These are phyloP conservation scores for Acanthopagrus latus DNA, from an alignment of 2,797 vertebrate species.

Conservation along the genomic window DNA sequence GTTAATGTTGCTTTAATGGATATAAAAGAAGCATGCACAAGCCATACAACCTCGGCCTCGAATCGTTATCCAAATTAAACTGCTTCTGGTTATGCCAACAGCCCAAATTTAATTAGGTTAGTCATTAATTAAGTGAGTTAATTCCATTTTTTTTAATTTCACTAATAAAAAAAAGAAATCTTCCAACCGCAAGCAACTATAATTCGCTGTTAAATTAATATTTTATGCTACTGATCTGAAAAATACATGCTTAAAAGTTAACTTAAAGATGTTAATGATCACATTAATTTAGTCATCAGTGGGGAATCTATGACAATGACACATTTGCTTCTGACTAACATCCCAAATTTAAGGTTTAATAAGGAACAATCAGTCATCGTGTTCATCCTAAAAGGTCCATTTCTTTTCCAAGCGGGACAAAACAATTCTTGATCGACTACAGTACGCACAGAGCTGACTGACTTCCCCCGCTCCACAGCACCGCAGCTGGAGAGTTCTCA, in stretches of 20 bases:
- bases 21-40: slow-evolving; percentile 80
- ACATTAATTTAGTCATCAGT: slow-evolving; percentile 50
- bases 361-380: slow-evolving; percentile 62
- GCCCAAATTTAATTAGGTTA: slow-evolving; percentile 46
- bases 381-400: slow-evolving; percentile 77
- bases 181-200: slow-evolving; percentile 86
- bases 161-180: slow-evolving; percentile 61
- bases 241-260: slow-evolving; percentile 86
- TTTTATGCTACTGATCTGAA: slow-evolving; percentile 72
- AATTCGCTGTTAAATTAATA: slow-evolving; percentile 74
- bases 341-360: slow-evolving; percentile 78
- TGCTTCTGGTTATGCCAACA: slow-evolving; percentile 33
- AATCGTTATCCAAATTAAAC: slow-evolving; percentile 60
- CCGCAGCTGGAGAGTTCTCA: slow-evolving; percentile 49
- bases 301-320: slow-evolving; percentile 69
- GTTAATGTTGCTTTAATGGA: slow-evolving; percentile 48
- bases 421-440: slow-evolving; percentile 51
- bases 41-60: slow-evolving; percentile 48
- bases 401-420: slow-evolving; percentile 61
- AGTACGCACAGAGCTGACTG: slow-evolving; percentile 34
- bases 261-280: slow-evolving; percentile 69
- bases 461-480: slow-evolving; percentile 42
- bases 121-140: slow-evolving; percentile 45
- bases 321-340: slow-evolving; percentile 75
- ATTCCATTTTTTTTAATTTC: slow-evolving; percentile 31